phyloP scores from a whole-genome alignment of 2,113 vertebrate genomes.

The Oncorhynchus tshawytscha region DNA sequence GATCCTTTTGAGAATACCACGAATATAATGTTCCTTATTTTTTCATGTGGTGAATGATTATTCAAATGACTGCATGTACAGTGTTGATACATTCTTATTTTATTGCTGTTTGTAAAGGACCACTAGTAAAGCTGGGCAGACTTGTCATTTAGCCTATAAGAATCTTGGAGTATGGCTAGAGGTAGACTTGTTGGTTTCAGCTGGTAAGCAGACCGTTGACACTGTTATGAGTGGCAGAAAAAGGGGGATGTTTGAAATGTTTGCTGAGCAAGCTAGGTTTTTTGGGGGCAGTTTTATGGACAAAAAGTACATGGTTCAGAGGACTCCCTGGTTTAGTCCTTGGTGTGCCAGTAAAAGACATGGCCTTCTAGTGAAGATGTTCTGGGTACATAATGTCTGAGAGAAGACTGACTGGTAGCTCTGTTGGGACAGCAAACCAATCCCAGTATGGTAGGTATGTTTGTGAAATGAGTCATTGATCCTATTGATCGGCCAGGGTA shows the following conservation, averaged over 20 bases:
- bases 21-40: too few species aligned
- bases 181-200: constrained; percentile 1
- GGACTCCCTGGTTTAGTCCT: constrained; percentile 22
- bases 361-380: constrained; percentile 22
- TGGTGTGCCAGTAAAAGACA: constrained; percentile 54
- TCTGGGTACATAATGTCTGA: constrained; percentile 31
- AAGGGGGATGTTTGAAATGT: constrained; percentile 28
- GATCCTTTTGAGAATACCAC: too few species aligned
- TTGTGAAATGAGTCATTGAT: constrained; percentile 8
- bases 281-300: constrained; percentile 38
- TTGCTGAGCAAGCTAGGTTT: constrained; percentile 37
- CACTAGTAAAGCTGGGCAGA: neutral
- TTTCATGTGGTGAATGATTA: too few species aligned
- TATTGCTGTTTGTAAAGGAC: neutral
- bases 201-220: constrained; percentile 4
- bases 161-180: neutral
- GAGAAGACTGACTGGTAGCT: constrained; percentile 9
- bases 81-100: neutral
- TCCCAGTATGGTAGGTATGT: too few species aligned
- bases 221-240: constrained; percentile 29
- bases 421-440: neutral
- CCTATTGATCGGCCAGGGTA: neutral
- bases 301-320: constrained; percentile 33
- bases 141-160: neutral
- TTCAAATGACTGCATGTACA: too few species aligned